A percentile compares a stretch with the other conserved stretches of the same genome.
phyloP scores from a whole-genome alignment of 2,113 vertebrate species.

The Taxidea taxus region DNA sequence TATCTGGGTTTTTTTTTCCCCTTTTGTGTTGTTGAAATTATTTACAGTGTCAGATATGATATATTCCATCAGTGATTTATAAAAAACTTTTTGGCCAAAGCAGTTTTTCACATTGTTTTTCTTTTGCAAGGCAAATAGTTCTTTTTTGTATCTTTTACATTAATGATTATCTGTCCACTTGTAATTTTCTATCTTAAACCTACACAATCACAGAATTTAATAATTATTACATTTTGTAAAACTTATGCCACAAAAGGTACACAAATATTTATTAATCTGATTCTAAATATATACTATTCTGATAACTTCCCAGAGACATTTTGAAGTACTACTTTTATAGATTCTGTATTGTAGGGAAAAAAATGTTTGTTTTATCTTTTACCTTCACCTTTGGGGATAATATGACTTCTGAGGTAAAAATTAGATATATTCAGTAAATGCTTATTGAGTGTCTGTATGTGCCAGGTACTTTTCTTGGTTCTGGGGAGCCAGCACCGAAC shows the following conservation, averaged over 20 bases:
- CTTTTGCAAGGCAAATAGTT: background rate
- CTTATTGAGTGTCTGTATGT: background rate
- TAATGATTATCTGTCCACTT: background rate
- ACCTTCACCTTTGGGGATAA: background rate
- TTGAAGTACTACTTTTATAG: constrained; percentile 22
- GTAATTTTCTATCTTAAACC: constrained; percentile 37
- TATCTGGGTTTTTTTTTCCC: background rate
- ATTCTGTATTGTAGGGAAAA: background rate
- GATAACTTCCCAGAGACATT: background rate
- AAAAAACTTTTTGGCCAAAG: background rate
- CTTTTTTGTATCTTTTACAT: constrained; percentile 30
- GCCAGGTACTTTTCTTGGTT: background rate
- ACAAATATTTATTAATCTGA: constrained; percentile 23
- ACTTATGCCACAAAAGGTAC: background rate
- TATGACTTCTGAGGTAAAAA: constrained; percentile 49
- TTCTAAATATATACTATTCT: background rate
- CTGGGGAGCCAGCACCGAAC: background rate
- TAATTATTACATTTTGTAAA: constrained; percentile 42
- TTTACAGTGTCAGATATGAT: background rate
- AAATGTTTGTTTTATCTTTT: background rate
- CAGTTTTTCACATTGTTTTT: constrained; percentile 31
- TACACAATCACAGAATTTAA: background rate
- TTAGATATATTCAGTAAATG: constrained; percentile 1
- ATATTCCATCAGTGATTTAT: background rate
- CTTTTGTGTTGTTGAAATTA: constrained; percentile 1